Conservation (phyloP, 2,113 vertebrate genomes). For the Telmatochromis sp. region DNA sequence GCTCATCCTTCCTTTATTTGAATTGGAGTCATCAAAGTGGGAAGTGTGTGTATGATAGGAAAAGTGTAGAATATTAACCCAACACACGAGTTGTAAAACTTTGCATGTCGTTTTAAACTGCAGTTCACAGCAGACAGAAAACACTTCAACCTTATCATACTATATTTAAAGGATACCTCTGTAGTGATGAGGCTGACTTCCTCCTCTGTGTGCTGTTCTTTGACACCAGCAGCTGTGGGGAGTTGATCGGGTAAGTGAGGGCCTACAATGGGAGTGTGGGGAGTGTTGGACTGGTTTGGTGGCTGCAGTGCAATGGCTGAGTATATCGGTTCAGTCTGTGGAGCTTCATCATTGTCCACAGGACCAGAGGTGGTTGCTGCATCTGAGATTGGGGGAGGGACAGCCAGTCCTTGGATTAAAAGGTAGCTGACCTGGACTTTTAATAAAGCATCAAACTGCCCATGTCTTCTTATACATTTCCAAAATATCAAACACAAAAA, state of each 20-base stretch:
- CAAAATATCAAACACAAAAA: neutral
- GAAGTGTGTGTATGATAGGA: neutral
- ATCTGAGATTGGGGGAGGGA: neutral
- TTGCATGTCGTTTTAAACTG: neutral
- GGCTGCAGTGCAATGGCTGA: constrained; percentile 80
- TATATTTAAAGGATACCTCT: constrained; percentile 23
- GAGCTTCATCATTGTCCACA: constrained; percentile 24
- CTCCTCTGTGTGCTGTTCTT: neutral
- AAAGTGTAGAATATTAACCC: neutral
- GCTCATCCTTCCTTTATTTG: neutral
- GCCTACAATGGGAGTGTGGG: neutral
- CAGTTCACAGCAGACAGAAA: neutral
- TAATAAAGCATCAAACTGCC: neutral
- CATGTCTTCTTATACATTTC: neutral
- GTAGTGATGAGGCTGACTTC: neutral
- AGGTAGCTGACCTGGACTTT: neutral
- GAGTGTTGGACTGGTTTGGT: constrained; percentile 76
- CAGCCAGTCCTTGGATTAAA: neutral
- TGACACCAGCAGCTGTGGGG: neutral
- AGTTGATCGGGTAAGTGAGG: neutral
- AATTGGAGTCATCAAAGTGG: neutral
- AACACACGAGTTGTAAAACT: neutral
- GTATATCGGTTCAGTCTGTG: constrained; percentile 63
- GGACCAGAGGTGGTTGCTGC: neutral
- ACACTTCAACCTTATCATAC: neutral